These are phyloP conservation scores for Drosophila vallismaia DNA, from an alignment of 2,888 invertebrate species.

Conservation along the genomic window DNA sequence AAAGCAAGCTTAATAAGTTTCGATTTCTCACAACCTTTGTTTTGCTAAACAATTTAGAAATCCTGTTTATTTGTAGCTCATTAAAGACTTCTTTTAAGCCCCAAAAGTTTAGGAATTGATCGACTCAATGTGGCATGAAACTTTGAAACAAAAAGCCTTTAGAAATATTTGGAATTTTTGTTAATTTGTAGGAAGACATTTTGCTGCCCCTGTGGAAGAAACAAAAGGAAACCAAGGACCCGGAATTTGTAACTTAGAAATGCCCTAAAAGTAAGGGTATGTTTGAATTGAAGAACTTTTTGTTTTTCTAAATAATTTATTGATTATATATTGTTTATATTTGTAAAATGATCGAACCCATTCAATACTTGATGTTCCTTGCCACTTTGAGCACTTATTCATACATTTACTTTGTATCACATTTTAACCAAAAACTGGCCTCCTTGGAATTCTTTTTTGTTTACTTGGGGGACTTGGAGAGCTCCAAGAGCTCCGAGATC, in stretches of 20 bases:
- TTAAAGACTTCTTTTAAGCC: constrained; percentile 2
- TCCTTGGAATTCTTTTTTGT: constrained; percentile 11
- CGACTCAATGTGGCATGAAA: constrained; percentile 62
- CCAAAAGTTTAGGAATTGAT: constrained; percentile 40
- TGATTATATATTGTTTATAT: background rate
- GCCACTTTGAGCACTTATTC: constrained; percentile 14
- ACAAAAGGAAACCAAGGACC: constrained; percentile 33
- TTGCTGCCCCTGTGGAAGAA: constrained; percentile 70
- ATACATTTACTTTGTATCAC: constrained; percentile 53
- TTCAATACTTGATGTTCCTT: background rate
- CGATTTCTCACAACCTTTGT: background rate
- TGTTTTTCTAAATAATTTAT: background rate
- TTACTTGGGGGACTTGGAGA: constrained; percentile 27
- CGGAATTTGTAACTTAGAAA: constrained; percentile 10
- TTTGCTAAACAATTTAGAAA: background rate
- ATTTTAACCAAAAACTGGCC: constrained; percentile 18
- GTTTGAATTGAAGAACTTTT: background rate
- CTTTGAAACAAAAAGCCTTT: constrained; percentile 34
- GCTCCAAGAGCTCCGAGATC: constrained; percentile 36
- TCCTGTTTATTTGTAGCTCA: constrained; percentile 14
- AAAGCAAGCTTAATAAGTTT: background rate
- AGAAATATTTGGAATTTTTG: constrained; percentile 75
- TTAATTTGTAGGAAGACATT: constrained; percentile 76
- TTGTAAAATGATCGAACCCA: background rate
- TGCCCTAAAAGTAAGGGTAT: constrained; percentile 4